Evolutionary conservation across 2,113 vertebrate genomes (phyloP), one percentile per base, ranked within the genome.

Genomic region (Tichodroma muraria): DNA sequence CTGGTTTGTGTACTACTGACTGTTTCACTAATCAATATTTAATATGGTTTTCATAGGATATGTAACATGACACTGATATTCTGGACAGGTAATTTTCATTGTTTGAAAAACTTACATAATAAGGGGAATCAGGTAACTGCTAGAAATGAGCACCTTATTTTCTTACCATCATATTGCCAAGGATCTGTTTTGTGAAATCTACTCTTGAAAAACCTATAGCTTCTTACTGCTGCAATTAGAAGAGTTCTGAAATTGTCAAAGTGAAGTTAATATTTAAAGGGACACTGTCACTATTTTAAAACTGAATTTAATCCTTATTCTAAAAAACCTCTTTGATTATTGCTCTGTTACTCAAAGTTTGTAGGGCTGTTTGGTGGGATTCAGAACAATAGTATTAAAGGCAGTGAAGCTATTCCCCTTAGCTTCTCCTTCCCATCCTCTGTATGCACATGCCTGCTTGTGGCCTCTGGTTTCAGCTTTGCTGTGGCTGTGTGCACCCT

Each of bases 1-100:
- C 68, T 96, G 86, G 83, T 94, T 95, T 95, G 71, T 96, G 44
- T 95, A 49, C 82, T 96, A 24, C 92, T 95, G 93, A 80, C 83
- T 96, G 95, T 95, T 95, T 96, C 70, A 96, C 96, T 97, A 97
- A 97, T 97, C 94, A 93, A 95, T 96, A 95, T 96, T 97, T 97
- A 97, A 97, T 97, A 87, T 97, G 96, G 96, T 97, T 97, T 97
- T 97, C 95, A 95, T 97, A 97, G 96, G 97, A 89, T 97, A 96
- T 97, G 93, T 97, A 97, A 97, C 96, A 97, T 97, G 97, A 97
- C 97, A 96, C 97, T 97, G 97, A 96, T 97, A 97, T 96, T 95
- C 97, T 96, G 97, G 97, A 97, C 97, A 97, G 97, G 96, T 97
- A 97, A 97, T 93, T 97, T 95, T 95, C 78, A 40, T 90, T 96